phyloP scores from a whole-genome alignment of 2,888 invertebrate genomes.

The Callyntrura sp. region DNA sequence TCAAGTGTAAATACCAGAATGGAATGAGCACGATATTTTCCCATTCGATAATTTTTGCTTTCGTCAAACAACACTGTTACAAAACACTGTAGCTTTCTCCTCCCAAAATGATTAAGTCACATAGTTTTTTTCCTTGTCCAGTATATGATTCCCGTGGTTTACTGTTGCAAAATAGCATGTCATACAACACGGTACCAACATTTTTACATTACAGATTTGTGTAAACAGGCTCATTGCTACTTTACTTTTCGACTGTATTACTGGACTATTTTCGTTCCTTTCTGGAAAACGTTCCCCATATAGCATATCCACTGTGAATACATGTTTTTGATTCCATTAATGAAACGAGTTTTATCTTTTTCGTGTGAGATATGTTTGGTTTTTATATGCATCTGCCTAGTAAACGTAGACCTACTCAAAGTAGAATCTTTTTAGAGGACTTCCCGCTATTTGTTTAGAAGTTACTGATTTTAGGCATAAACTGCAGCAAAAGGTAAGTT shows the following conservation, averaged over 20 bases:
- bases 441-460: neutral
- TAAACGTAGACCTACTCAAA: too few species aligned
- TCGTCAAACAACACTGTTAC: neutral
- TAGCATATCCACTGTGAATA: too few species aligned
- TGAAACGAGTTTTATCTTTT: neutral
- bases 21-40: slow-evolving; percentile 62
- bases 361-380: too few species aligned
- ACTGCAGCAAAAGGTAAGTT: slow-evolving; percentile 39
- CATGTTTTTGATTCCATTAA: too few species aligned
- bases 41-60: slow-evolving; percentile 51
- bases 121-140: neutral
- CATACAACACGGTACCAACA: neutral
- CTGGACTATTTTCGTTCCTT: too few species aligned
- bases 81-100: neutral
- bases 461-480: slow-evolving; percentile 35
- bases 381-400: too few species aligned
- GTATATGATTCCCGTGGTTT: neutral
- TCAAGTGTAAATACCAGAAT: neutral
- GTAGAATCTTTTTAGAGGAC: too few species aligned
- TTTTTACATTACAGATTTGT: neutral
- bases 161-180: neutral
- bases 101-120: neutral
- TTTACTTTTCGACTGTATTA: too few species aligned
- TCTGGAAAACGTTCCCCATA: too few species aligned
- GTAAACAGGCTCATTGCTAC: neutral